Evolutionary conservation across 2,113 vertebrate genomes (phyloP).

Genomic region (Neomonachus schauinslandi): DNA sequence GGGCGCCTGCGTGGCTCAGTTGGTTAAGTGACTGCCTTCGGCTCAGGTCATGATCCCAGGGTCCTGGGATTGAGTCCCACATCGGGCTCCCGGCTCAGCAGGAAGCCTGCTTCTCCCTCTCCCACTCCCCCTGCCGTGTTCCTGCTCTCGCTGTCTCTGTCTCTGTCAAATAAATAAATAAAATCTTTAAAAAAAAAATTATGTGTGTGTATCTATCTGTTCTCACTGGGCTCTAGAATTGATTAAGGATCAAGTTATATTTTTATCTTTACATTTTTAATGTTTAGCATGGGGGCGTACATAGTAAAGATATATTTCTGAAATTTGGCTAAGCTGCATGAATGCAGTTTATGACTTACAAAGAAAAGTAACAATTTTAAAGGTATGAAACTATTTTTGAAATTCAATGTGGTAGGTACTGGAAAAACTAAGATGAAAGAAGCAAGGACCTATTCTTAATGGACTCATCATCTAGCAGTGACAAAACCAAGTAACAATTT

Average conservation of each 20-base stretch:
- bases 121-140: too few species aligned
- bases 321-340: background rate
- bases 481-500: background rate
- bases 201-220: background rate
- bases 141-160: too few species aligned
- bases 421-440: background rate
- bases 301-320: background rate
- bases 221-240: background rate
- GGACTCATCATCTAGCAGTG: background rate
- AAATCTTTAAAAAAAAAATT: background rate
- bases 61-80: too few species aligned
- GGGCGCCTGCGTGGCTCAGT: too few species aligned
- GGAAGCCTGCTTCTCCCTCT: too few species aligned
- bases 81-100: too few species aligned
- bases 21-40: too few species aligned
- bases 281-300: background rate
- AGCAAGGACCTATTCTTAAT: background rate
- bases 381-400: background rate
- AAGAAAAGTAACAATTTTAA: slow-evolving; percentile 1
- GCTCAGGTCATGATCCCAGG: too few species aligned
- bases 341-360: background rate
- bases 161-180: too few species aligned
- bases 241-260: background rate
- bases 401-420: background rate
- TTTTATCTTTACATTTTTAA: background rate